Base-by-base conservation (phyloP, 2,113 vertebrate genomes). In the Ictidomys tridecemlineatus region DNA sequence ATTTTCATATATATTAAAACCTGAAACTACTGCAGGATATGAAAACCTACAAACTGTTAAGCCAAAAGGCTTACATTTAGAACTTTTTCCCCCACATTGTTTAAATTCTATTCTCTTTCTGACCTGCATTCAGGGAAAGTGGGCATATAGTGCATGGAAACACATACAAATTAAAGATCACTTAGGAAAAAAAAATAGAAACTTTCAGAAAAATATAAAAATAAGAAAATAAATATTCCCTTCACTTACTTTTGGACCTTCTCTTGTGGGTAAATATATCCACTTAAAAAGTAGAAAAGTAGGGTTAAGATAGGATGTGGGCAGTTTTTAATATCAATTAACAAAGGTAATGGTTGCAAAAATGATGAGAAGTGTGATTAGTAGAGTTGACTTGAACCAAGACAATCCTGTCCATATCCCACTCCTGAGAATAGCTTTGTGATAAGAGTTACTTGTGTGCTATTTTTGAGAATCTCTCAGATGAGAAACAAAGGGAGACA, bases 1-100 rank as follows among this genome's bases (percentile, higher is more conserved):
- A 99, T 99, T 99, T 99, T 99, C 99, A 99, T 99, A 99, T 99
- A 99, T 99, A 99, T 99, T 99, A 99, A 99, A 99, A 99, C 98
- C 98, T 98, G 74, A 99, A 98, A 98, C 98, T 99, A 99, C 99
- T 96, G 98, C 90, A 97, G 98, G 98, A 99, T 99, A 99, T 98
- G 99, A 99, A 99, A 99, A 98, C 98, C 98, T 97, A 98, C 98
- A 97, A 97, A 98, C 97, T 95, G 96, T 98, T 97, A 98, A 98
- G 98, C 98, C 99, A 98, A 94, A 95, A 97, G 98, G 98, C 99
- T 99, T 99, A 99, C 92, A 63, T 76, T 34, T 96, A 98, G 95
- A 99, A 99, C 98, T 99, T 98, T 8, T 98, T 97, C 92, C 58
- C 63, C 37, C 83, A 80, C 45, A 97, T 79, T 22, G 94, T 98